These are phyloP conservation scores for Orthosia cruda DNA, from an alignment of 2,888 invertebrate species.

Conservation along the genomic window DNA sequence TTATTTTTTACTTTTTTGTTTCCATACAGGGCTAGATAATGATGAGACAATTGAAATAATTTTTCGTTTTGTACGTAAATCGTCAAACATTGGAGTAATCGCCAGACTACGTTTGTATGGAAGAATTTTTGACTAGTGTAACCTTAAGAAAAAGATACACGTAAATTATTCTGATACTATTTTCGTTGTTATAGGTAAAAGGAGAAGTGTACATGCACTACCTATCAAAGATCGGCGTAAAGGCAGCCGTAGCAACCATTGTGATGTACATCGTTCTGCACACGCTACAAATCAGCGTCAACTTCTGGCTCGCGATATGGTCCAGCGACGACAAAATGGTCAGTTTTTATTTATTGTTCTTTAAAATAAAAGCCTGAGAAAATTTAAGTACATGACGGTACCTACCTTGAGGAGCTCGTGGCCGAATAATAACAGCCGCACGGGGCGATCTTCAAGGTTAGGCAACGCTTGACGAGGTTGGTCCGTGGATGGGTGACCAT, in stretches of 20 bases:
- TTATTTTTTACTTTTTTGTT: too few species aligned
- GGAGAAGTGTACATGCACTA: slow-evolving; percentile 97
- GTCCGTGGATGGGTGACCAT: too few species aligned
- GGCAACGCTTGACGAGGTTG: too few species aligned
- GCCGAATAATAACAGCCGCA: too few species aligned
- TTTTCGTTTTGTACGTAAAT: too few species aligned
- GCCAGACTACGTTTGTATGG: too few species aligned
- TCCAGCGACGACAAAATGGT: slow-evolving; percentile 93
- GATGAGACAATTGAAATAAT: too few species aligned
- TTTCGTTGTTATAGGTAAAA: slow-evolving; percentile 93
- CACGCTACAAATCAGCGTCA: slow-evolving; percentile 96
- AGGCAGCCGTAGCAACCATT: slow-evolving; percentile 94
- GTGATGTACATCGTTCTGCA: slow-evolving; percentile 95
- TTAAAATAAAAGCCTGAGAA: neutral
- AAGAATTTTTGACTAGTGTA: too few species aligned
- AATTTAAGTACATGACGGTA: neutral
- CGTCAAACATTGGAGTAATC: too few species aligned
- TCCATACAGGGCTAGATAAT: too few species aligned
- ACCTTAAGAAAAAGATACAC: neutral
- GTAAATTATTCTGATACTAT: neutral
- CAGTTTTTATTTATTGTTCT: slow-evolving; percentile 51
- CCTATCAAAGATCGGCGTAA: slow-evolving; percentile 95
- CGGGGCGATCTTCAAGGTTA: too few species aligned
- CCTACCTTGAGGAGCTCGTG: too few species aligned
- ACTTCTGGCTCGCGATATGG: slow-evolving; percentile 97